Conservation (phyloP, 2,888 invertebrate species). For the Limnephilus marmoratus region DNA sequence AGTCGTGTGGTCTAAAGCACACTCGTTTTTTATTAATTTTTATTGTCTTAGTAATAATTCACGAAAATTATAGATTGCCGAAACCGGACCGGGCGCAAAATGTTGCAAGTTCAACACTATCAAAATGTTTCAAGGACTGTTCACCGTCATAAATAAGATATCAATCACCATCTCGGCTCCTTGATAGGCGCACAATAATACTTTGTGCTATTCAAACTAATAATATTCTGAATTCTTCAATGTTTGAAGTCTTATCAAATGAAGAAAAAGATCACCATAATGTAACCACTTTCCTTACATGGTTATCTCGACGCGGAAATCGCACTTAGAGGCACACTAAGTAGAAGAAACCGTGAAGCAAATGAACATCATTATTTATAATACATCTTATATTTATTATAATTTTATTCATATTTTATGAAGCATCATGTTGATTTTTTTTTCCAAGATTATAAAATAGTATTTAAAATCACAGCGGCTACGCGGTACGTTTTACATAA, state of each 20-base stretch:
- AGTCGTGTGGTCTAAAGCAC: no score
- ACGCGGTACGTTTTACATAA: no score
- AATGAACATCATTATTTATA: background rate
- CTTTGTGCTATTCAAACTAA: slow-evolving; percentile 5
- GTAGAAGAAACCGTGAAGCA: background rate
- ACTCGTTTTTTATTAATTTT: no score
- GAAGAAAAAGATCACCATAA: slow-evolving; percentile 36
- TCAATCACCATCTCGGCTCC: slow-evolving; percentile 6
- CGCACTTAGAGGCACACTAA: background rate
- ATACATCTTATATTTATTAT: background rate
- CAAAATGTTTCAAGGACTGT: slow-evolving; percentile 5
- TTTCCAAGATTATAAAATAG: background rate
- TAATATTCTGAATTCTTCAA: slow-evolving; percentile 4
- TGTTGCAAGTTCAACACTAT: background rate
- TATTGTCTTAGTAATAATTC: no score
- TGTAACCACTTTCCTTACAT: slow-evolving; percentile 52
- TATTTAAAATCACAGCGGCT: background rate
- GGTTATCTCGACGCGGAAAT: slow-evolving; percentile 53
- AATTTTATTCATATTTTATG: background rate
- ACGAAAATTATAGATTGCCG: no score
- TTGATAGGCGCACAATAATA: background rate
- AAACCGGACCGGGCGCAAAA: background rate
- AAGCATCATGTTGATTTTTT: background rate
- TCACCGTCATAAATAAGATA: background rate
- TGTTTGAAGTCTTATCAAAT: slow-evolving; percentile 14